Evolutionary conservation across 2,113 vertebrate genomes (phyloP).

Genomic region (Larimichthys polyactis): DNA sequence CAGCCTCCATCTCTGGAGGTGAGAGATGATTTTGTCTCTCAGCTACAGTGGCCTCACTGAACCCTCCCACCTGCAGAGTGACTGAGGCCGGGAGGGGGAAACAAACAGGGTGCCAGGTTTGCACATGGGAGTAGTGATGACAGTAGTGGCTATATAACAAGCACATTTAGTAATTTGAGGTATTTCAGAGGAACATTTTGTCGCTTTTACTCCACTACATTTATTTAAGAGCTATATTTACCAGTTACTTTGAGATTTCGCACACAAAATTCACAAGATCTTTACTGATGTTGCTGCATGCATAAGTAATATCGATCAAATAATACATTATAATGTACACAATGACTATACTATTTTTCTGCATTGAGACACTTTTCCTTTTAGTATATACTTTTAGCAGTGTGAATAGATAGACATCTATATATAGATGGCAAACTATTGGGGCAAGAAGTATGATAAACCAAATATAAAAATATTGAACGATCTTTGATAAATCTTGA

Average conservation of each 20-base stretch:
- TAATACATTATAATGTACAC: not conserved
- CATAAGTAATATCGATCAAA: not conserved
- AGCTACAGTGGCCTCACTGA: slow-evolving; percentile 24
- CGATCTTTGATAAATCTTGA: no score
- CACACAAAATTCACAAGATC: not conserved
- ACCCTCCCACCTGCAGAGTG: slow-evolving; percentile 19
- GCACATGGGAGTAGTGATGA: not conserved
- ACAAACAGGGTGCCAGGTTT: slow-evolving; percentile 4
- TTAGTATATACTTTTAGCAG: no score
- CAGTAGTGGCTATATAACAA: not conserved
- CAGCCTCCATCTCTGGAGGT: slow-evolving; percentile 35
- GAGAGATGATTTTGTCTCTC: slow-evolving; percentile 32
- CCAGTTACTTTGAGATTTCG: not conserved
- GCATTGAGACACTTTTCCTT: not conserved
- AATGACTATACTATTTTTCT: no score
- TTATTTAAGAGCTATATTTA: not conserved
- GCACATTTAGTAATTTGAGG: not conserved
- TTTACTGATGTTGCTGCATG: not conserved
- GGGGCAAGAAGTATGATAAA: no score
- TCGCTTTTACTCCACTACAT: not conserved
- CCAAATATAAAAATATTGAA: no score
- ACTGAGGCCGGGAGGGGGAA: slow-evolving; percentile 1
- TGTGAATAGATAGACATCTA: no score
- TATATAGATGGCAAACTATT: no score
- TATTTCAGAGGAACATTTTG: not conserved